Percentiles rank a stretch among this genome's conserved stretches.
Evolutionary conservation across 2,113 vertebrate genomes (phyloP).

Genomic region (Dipodomys spectabilis): DNA sequence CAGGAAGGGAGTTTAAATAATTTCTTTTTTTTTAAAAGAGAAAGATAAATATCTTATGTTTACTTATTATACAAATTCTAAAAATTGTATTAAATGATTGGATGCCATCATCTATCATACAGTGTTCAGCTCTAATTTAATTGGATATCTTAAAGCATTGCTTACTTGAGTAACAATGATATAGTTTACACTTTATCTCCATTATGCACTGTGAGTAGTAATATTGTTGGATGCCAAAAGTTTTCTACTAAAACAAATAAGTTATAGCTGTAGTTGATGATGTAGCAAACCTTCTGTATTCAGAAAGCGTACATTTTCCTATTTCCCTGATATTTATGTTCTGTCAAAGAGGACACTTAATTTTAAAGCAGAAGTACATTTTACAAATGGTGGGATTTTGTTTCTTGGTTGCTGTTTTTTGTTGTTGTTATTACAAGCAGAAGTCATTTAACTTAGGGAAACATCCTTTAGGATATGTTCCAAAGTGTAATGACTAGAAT

Average conservation of each 20-base stretch:
- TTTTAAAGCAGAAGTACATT: background rate
- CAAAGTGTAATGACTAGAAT: constrained; percentile 19
- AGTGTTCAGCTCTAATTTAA: background rate
- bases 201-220: background rate
- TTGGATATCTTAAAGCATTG: background rate
- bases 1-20: background rate
- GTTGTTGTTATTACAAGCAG: background rate
- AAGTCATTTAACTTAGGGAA: constrained; percentile 1
- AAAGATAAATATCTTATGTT: background rate
- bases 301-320: background rate
- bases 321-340: background rate
- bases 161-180: background rate
- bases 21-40: background rate
- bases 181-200: background rate
- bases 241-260: constrained; percentile 14
- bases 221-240: background rate
- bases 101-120: background rate
- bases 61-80: background rate
- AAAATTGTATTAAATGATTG: background rate
- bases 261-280: background rate
- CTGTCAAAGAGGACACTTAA: background rate
- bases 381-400: background rate
- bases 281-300: background rate
- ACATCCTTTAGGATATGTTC: background rate
- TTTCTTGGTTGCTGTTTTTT: background rate